Evolutionary conservation across 1,140 invertebrate species (phyloP).

Genomic region (Eciton burchellii): DNA sequence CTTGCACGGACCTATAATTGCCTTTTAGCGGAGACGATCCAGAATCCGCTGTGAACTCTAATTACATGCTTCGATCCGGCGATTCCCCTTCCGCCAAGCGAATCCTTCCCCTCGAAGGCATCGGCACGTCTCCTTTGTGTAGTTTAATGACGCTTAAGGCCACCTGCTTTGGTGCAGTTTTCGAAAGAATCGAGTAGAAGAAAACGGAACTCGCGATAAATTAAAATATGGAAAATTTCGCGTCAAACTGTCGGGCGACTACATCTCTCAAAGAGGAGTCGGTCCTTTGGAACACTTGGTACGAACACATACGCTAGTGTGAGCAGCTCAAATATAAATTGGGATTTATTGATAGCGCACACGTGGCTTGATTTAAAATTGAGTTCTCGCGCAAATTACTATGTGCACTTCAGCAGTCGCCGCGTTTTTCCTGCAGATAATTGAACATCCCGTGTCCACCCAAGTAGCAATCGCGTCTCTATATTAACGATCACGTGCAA

Average conservation of each 20-base stretch:
- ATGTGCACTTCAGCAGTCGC: constrained; percentile 5
- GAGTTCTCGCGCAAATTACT: not conserved
- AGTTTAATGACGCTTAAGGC: constrained; percentile 31
- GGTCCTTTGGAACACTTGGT: no score
- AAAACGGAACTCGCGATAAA: constrained; percentile 11
- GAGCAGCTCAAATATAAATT: no score
- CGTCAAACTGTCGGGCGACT: constrained; percentile 5
- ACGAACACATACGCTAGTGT: no score
- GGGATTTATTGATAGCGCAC: no score
- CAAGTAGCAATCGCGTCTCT: constrained; percentile 36
- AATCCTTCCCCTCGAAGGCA: not conserved
- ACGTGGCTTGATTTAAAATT: no score
- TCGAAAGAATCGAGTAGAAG: not conserved
- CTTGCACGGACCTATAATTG: constrained; percentile 26
- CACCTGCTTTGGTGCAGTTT: constrained; percentile 31
- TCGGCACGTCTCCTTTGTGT: constrained; percentile 8
- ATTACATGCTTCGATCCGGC: constrained; percentile 12
- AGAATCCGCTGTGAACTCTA: not conserved
- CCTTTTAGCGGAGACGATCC: constrained; percentile 5
- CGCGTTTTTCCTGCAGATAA: constrained; percentile 8
- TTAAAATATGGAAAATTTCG: constrained; percentile 16
- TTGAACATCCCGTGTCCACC: constrained; percentile 4
- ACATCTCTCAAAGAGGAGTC: no score
- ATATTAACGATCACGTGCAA: constrained; percentile 36
- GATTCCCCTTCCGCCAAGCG: not conserved